A percentile compares a stretch with the other conserved stretches of the same genome.
Conservation (phyloP, 2,888 invertebrate genomes). For the Xanthia togata region DNA sequence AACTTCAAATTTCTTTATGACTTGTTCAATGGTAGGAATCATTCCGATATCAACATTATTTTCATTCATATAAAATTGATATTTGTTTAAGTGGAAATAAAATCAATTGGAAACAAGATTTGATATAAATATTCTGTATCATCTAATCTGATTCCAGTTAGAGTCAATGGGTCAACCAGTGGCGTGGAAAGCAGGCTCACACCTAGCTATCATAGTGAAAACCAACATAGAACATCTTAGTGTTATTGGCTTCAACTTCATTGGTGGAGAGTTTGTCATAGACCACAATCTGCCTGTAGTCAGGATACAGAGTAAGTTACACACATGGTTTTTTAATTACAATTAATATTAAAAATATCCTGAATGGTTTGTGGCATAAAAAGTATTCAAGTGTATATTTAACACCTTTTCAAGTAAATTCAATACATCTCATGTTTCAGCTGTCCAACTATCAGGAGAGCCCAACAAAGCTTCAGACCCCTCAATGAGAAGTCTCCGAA, state of each 20-base stretch:
- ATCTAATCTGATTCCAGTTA: slow-evolving; percentile 87
- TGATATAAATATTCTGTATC: not conserved
- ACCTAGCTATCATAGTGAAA: slow-evolving; percentile 94
- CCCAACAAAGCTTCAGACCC: slow-evolving; percentile 86
- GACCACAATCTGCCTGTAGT: slow-evolving; percentile 94
- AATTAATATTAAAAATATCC: not conserved
- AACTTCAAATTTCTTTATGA: not conserved
- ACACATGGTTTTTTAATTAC: not conserved
- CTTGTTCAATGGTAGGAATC: not conserved
- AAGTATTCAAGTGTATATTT: not conserved
- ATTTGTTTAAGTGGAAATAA: not conserved
- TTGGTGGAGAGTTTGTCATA: slow-evolving; percentile 93
- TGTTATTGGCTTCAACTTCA: slow-evolving; percentile 93
- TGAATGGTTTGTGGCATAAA: not conserved
- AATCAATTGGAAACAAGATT: not conserved
- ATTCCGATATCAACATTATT: not conserved
- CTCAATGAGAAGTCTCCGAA: slow-evolving; percentile 86
- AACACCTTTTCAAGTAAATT: not conserved
- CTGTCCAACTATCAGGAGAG: slow-evolving; percentile 85
- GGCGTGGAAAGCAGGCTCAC: slow-evolving; percentile 95
- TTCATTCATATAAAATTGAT: not conserved
- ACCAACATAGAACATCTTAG: slow-evolving; percentile 94
- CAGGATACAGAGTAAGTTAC: slow-evolving; percentile 94
- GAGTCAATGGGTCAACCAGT: slow-evolving; percentile 94
- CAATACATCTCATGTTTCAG: slow-evolving; percentile 71